Percentiles rank a stretch among this genome's conserved stretches.
Evolutionary conservation across 1,140 invertebrate species (phyloP).

Genomic region (Araneus ventricosus): DNA sequence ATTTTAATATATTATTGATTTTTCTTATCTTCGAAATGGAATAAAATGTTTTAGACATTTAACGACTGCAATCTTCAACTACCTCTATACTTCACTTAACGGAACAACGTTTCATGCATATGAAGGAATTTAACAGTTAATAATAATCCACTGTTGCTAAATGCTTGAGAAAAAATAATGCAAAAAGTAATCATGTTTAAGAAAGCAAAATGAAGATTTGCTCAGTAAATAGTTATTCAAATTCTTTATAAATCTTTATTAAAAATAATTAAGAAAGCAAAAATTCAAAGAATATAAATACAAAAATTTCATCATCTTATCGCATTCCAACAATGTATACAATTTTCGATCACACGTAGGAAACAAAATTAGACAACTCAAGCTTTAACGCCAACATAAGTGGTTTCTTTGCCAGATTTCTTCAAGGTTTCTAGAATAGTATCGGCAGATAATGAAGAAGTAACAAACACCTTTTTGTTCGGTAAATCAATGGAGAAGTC

Average conservation of each 20-base stretch:
- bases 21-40: too few relatives aligned
- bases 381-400: conserved; percentile 74
- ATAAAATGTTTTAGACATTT: too few relatives aligned
- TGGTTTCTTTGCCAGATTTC: conserved; percentile 80
- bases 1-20: too few relatives aligned
- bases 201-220: too few relatives aligned
- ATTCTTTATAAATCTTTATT: conserved; percentile 7
- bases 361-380: neutral
- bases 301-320: neutral
- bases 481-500: conserved; percentile 79
- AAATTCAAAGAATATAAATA: neutral
- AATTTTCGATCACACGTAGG: neutral
- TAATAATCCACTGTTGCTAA: too few relatives aligned
- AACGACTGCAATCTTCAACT: too few relatives aligned
- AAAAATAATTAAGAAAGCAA: neutral
- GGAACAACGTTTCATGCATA: too few relatives aligned
- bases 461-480: conserved; percentile 79
- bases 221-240: neutral
- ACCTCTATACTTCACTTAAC: too few relatives aligned
- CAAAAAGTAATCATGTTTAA: too few relatives aligned
- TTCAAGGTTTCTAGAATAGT: conserved; percentile 79
- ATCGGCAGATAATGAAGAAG: conserved; percentile 78
- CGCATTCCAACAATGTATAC: neutral
- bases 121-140: too few relatives aligned
- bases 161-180: too few relatives aligned